Evolutionary conservation across 2,797 vertebrate genomes (phyloP).

Genomic region (Lithobates sylvaticus): DNA sequence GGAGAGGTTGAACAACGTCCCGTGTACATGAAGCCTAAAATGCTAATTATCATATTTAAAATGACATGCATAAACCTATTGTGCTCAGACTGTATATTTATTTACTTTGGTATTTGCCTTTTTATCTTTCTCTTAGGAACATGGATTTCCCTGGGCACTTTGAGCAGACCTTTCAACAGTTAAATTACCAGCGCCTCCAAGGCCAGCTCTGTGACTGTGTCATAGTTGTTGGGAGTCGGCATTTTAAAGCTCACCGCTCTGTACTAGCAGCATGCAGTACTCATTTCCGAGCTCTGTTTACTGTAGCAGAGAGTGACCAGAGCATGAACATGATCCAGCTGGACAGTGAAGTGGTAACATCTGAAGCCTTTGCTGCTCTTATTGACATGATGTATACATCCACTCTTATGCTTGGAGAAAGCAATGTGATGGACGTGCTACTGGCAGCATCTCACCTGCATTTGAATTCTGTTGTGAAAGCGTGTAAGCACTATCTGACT

Average conservation of each 20-base stretch:
- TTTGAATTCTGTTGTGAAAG: constrained; percentile 96
- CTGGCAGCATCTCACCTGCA: constrained; percentile 96
- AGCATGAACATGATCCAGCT: constrained; percentile 98
- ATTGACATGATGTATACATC: constrained; percentile 99
- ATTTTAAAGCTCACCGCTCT: constrained; percentile 96
- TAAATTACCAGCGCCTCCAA: constrained; percentile 95
- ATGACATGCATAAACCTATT: background rate
- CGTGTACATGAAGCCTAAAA: too few species aligned
- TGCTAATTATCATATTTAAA: too few species aligned
- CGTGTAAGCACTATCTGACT: constrained; percentile 97
- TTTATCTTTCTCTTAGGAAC: constrained; percentile 72
- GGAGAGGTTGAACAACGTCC: too few species aligned
- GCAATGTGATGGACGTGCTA: constrained; percentile 97
- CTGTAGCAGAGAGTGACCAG: constrained; percentile 91
- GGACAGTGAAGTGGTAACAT: constrained; percentile 96
- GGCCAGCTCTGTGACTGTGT: constrained; percentile 97
- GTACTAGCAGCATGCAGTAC: constrained; percentile 97
- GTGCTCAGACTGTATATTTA: background rate
- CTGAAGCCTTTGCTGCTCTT: constrained; percentile 94
- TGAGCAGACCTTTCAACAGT: constrained; percentile 96
- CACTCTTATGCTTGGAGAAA: constrained; percentile 96
- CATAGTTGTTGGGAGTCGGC: constrained; percentile 92
- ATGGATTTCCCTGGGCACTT: constrained; percentile 99
- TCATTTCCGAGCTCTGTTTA: constrained; percentile 95
- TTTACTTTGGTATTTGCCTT: background rate